phyloP scores from a whole-genome alignment of 2,797 vertebrate genomes.

The Cirrhinus molitorella region DNA sequence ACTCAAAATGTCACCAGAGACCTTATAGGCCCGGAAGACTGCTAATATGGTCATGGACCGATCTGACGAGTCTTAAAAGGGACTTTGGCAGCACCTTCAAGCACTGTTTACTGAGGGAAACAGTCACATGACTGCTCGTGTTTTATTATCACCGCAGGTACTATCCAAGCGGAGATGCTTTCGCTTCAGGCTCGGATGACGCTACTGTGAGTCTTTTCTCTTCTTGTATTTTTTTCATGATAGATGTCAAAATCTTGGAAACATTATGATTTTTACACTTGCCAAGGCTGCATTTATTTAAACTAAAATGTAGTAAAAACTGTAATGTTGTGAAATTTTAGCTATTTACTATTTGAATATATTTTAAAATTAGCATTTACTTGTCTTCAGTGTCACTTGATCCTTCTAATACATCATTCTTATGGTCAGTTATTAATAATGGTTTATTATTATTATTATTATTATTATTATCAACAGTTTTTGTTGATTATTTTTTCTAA shows the following conservation, averaged over 20 bases:
- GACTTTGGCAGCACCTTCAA: slow-evolving; percentile 6
- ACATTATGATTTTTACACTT: neutral
- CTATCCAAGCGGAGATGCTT: slow-evolving; percentile 98
- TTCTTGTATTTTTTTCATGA: neutral
- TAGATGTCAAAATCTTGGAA: neutral
- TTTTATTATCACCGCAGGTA: slow-evolving; percentile 79
- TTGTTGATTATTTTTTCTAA: neutral
- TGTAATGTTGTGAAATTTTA: neutral
- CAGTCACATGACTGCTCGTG: slow-evolving; percentile 8
- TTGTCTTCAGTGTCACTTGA: neutral
- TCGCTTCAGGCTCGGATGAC: slow-evolving; percentile 98
- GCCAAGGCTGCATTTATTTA: neutral
- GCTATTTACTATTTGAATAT: neutral
- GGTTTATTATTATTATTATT: neutral
- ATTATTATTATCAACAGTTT: neutral
- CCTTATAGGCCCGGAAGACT: neutral
- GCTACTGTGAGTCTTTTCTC: slow-evolving; percentile 87
- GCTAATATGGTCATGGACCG: neutral
- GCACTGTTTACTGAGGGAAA: slow-evolving; percentile 37
- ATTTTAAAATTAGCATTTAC: neutral
- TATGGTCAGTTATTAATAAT: neutral
- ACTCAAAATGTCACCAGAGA: slow-evolving; percentile 2
- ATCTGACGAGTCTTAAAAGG: slow-evolving; percentile 1
- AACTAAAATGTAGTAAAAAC: neutral
- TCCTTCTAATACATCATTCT: neutral